Evolutionary conservation across 1,140 invertebrate genomes (phyloP).

Genomic region (Zaprionus inermis): DNA sequence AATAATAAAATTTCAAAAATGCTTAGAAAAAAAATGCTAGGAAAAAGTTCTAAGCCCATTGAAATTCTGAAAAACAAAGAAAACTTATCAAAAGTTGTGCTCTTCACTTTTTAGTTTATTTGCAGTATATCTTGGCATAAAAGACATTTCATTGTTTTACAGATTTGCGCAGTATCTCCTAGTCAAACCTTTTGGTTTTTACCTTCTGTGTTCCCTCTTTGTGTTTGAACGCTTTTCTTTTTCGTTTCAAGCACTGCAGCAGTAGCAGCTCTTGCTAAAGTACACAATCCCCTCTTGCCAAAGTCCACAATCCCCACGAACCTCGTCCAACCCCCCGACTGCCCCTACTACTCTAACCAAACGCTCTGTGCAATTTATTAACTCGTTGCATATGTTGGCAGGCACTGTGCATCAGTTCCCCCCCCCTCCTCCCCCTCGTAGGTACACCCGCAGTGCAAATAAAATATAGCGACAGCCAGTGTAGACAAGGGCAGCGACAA

Average conservation of each 20-base stretch:
- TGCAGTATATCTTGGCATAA: neutral
- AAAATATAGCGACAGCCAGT: conserved; percentile 51
- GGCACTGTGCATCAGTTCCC: conserved; percentile 40
- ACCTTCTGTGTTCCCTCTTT: neutral
- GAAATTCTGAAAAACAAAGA: no score
- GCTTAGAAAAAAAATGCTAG: no score
- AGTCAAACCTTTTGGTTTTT: neutral
- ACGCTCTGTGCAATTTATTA: conserved; percentile 68
- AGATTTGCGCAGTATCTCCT: neutral
- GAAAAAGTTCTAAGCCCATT: no score
- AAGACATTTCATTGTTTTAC: neutral
- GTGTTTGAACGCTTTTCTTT: conserved; percentile 26
- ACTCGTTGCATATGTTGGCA: conserved; percentile 78
- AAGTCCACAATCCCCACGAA: neutral
- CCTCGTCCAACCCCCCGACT: neutral
- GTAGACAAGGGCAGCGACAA: conserved; percentile 38
- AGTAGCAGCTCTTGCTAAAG: conserved; percentile 37
- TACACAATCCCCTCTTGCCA: conserved; percentile 25
- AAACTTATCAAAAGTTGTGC: no score
- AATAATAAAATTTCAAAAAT: no score
- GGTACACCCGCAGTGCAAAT: conserved; percentile 69
- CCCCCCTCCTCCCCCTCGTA: neutral
- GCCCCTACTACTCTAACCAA: neutral
- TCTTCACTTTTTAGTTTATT: no score
- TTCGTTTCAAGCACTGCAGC: conserved; percentile 43